phyloP scores from a whole-genome alignment of 2,888 invertebrate species.

The Sepiola atlantica region DNA sequence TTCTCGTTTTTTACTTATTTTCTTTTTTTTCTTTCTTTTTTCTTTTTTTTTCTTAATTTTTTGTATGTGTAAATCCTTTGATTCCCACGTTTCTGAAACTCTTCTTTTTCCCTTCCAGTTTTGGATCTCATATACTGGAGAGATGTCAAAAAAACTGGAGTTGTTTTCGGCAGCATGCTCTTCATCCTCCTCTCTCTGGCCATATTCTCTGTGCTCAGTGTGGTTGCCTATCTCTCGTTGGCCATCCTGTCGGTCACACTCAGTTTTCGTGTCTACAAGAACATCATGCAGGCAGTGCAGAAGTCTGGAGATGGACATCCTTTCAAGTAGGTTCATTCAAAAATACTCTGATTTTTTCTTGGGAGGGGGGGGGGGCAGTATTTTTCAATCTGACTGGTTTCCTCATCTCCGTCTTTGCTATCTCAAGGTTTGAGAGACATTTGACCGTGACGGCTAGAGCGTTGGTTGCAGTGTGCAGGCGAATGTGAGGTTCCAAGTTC shows the following conservation, averaged over 20 bases:
- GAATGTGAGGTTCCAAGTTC: too few relatives aligned
- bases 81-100: background rate
- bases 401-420: too few relatives aligned
- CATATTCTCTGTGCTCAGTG: conserved; percentile 95
- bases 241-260: conserved; percentile 89
- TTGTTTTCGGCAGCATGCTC: conserved; percentile 92
- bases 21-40: background rate
- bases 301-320: conserved; percentile 96
- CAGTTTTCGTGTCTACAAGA: conserved; percentile 96
- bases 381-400: too few relatives aligned
- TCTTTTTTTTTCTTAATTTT: background rate
- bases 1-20: background rate
- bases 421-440: too few relatives aligned
- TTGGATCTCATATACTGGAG: conserved; percentile 98
- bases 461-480: too few relatives aligned
- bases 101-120: conserved; percentile 71
- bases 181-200: conserved; percentile 93
- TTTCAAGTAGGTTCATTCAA: conserved; percentile 87
- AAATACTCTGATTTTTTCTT: background rate
- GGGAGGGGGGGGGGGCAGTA: background rate
- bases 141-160: conserved; percentile 93
- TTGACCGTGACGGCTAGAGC: too few relatives aligned
- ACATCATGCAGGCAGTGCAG: conserved; percentile 94
- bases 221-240: conserved; percentile 93
- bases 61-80: background rate